Percentiles rank a stretch among this genome's conserved stretches.
phyloP scores from a whole-genome alignment of 1,140 invertebrate species.

The Heliconius hewitsoni region DNA sequence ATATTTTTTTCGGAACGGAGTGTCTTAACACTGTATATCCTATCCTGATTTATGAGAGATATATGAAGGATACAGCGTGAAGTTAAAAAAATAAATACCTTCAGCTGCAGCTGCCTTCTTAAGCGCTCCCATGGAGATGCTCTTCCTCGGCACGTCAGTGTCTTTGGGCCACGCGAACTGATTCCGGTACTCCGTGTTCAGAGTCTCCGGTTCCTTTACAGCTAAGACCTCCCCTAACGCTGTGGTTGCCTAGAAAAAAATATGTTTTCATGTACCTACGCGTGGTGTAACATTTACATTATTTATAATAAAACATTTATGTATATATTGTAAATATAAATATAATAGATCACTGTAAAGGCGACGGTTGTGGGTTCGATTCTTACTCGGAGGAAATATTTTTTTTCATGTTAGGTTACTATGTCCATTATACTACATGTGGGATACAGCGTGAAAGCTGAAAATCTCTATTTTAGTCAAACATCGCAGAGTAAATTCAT shows the following conservation, averaged over 20 bases:
- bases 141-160: constrained; percentile 86
- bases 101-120: constrained; percentile 86
- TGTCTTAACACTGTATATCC: background rate
- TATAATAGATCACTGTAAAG: too few species aligned
- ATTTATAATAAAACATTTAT: too few species aligned
- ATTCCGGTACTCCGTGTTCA: constrained; percentile 92
- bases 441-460: background rate
- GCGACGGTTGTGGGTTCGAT: too few species aligned
- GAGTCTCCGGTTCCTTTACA: constrained; percentile 62
- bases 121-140: constrained; percentile 92
- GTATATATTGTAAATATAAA: too few species aligned
- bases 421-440: too few species aligned
- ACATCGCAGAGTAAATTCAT: too few species aligned
- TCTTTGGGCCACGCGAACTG: constrained; percentile 94
- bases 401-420: too few species aligned
- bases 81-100: constrained; percentile 65
- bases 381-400: too few species aligned
- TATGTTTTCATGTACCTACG: too few species aligned
- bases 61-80: background rate
- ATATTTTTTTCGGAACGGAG: too few species aligned
- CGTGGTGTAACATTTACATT: too few species aligned
- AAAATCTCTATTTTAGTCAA: background rate
- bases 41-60: background rate
- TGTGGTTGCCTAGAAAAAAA: constrained; percentile 58
- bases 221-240: constrained; percentile 69